phyloP scores from a whole-genome alignment of 2,113 vertebrate genomes.

The Myanophis thanlyinensis region DNA sequence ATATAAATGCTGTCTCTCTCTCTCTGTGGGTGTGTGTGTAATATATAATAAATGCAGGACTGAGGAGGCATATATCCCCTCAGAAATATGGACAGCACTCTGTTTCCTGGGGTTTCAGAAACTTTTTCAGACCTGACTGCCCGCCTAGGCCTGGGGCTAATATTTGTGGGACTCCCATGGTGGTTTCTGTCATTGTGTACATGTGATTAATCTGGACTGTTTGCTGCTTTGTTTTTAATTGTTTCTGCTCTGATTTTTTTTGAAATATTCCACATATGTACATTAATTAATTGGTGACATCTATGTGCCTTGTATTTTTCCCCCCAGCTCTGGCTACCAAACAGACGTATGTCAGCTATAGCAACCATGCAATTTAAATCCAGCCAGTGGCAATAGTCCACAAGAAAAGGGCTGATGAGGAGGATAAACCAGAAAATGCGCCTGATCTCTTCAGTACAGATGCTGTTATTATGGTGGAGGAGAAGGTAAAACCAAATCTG shows the following conservation, averaged over 20 bases:
- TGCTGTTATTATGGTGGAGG: neutral
- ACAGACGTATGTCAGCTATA: slow-evolving; percentile 96
- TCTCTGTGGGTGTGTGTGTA: no score
- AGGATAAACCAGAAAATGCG: neutral
- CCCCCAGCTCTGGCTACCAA: slow-evolving; percentile 86
- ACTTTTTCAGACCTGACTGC: neutral
- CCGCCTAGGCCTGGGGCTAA: neutral
- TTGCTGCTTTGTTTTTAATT: neutral
- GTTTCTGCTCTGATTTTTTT: neutral
- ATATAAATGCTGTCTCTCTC: no score
- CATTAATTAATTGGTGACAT: neutral
- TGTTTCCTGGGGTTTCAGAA: neutral
- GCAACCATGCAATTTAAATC: slow-evolving; percentile 92
- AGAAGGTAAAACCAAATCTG: neutral
- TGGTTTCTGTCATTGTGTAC: neutral
- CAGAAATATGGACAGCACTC: neutral
- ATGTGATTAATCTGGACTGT: neutral
- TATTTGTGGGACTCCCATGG: neutral
- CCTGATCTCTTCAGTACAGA: neutral
- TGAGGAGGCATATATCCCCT: neutral
- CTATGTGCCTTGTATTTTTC: slow-evolving; percentile 49
- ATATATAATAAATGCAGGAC: no score
- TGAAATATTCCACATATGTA: neutral
- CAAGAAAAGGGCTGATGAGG: slow-evolving; percentile 7
- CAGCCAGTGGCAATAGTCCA: neutral